Evolutionary conservation across 2,113 vertebrate species (phyloP).

Genomic region (Hippoglossus stenolepis): DNA sequence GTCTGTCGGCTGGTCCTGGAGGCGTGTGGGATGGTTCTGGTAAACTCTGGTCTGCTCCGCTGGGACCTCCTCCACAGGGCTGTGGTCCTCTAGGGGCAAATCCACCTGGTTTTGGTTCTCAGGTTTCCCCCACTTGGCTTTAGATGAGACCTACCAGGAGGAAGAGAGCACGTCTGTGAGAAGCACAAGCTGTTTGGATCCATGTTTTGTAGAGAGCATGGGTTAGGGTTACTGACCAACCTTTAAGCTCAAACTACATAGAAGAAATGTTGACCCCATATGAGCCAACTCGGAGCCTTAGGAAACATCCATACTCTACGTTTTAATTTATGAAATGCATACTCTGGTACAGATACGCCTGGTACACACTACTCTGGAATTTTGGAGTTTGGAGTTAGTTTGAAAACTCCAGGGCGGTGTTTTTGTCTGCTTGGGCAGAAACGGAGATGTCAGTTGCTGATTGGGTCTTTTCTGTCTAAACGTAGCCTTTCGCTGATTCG

Average conservation of each 20-base stretch:
- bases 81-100: conserved; percentile 59
- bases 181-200: neutral
- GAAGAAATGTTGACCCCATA: too few relatives aligned
- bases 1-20: neutral
- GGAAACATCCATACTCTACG: too few relatives aligned
- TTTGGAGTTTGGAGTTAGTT: neutral
- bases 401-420: neutral
- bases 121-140: conserved; percentile 36
- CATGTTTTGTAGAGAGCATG: neutral
- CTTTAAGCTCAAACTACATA: too few relatives aligned
- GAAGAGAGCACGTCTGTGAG: neutral
- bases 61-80: conserved; percentile 72
- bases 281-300: too few relatives aligned
- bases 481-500: too few relatives aligned
- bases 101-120: conserved; percentile 53
- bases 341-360: too few relatives aligned
- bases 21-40: conserved; percentile 64
- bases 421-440: too few relatives aligned
- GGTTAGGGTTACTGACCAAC: too few relatives aligned
- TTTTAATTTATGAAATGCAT: too few relatives aligned
- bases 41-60: conserved; percentile 76
- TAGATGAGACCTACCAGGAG: conserved; percentile 31
- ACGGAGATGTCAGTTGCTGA: too few relatives aligned
- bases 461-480: too few relatives aligned
- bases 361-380: too few relatives aligned